A percentile compares a stretch with the other conserved stretches of the same genome.
These are phyloP conservation scores for Bolborhynchus lineola DNA, from an alignment of 2,113 vertebrate genomes.

Conservation along the genomic window DNA sequence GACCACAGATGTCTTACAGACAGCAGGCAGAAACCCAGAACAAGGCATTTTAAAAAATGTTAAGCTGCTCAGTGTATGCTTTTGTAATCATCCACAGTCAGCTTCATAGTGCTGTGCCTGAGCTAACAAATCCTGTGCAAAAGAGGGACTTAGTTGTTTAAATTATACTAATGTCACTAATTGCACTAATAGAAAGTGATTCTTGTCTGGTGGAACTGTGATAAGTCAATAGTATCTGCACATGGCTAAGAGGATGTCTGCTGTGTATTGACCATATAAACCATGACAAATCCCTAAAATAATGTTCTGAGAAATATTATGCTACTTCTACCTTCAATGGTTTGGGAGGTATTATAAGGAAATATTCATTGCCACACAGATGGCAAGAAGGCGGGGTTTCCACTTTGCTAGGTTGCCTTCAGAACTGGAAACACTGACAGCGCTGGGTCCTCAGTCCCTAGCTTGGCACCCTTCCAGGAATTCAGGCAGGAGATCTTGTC, in stretches of 20 bases:
- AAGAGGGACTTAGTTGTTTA: background rate
- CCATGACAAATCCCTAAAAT: background rate
- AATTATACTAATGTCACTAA: background rate
- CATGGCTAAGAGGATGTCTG: background rate
- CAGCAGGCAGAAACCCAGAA: background rate
- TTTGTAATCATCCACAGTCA: background rate
- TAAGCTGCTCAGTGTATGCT: background rate
- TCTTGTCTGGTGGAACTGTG: background rate
- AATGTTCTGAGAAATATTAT: background rate
- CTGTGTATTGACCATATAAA: background rate
- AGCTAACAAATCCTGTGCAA: background rate
- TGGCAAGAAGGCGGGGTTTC: background rate
- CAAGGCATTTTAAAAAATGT: background rate
- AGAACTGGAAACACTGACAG: background rate
- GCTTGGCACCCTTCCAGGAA: background rate
- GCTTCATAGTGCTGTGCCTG: background rate
- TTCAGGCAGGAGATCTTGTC: background rate
- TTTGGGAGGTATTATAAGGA: background rate
- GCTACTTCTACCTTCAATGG: background rate
- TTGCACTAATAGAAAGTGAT: background rate
- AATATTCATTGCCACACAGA: background rate
- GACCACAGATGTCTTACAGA: background rate
- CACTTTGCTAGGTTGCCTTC: background rate
- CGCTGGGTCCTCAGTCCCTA: background rate
- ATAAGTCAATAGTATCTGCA: background rate